Percentiles rank a stretch among this genome's conserved stretches.
phyloP scores from a whole-genome alignment of 1,140 invertebrate genomes.

The Megathymus violae region DNA sequence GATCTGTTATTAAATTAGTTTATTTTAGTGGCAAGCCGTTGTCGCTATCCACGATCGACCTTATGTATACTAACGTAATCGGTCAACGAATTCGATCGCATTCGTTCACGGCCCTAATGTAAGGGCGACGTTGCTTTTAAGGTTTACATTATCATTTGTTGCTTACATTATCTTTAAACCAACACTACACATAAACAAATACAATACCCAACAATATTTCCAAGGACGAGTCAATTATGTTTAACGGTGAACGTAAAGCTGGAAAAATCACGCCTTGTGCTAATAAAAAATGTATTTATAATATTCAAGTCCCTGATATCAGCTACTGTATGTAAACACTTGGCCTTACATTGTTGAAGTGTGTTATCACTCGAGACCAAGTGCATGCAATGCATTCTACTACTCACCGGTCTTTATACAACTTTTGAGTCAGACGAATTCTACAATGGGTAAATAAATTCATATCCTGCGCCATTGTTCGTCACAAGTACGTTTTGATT shows the following conservation, averaged over 20 bases:
- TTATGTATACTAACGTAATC: too few relatives aligned
- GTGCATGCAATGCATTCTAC: conserved; percentile 6
- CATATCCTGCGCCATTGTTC: conserved; percentile 5
- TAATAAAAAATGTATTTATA: not conserved
- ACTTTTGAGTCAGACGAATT: conserved; percentile 7
- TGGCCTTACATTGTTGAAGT: conserved; percentile 26
- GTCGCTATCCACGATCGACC: too few relatives aligned
- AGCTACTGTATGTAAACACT: conserved; percentile 27
- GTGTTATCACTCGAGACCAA: conserved; percentile 29
- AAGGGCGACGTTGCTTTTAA: too few relatives aligned
- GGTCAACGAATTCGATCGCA: too few relatives aligned
- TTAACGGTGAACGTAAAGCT: not conserved
- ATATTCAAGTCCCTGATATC: conserved; percentile 2
- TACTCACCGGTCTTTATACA: conserved; percentile 8
- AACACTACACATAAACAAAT: too few relatives aligned
- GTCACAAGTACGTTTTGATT: not conserved
- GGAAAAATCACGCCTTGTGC: not conserved
- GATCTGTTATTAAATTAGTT: too few relatives aligned
- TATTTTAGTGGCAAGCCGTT: too few relatives aligned
- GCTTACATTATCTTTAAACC: too few relatives aligned
- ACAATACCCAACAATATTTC: too few relatives aligned
- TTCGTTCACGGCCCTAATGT: too few relatives aligned
- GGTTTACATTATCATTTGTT: too few relatives aligned
- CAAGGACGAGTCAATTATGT: not conserved
- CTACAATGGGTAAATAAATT: conserved; percentile 24